Percentiles rank a stretch among this genome's conserved stretches.
Evolutionary conservation across 2,113 vertebrate genomes (phyloP).

Genomic region (Candoia aspera): DNA sequence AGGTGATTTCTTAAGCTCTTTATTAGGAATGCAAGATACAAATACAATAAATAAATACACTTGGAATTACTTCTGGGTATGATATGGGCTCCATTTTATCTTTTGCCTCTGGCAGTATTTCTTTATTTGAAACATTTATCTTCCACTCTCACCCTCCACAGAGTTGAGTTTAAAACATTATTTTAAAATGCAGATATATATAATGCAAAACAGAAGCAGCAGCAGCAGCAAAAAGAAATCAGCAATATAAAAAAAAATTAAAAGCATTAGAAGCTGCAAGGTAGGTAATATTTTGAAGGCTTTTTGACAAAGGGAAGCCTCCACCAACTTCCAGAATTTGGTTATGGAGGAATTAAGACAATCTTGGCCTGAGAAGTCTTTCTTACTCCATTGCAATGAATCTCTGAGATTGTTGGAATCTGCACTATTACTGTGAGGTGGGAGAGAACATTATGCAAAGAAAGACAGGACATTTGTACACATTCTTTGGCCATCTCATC

Average conservation of each 20-base stretch:
- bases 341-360: neutral
- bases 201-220: neutral
- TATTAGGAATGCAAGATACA: neutral
- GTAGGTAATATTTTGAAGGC: neutral
- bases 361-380: neutral
- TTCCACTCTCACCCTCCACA: neutral
- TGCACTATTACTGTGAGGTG: neutral
- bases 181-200: neutral
- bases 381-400: neutral
- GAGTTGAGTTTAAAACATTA: neutral
- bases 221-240: neutral
- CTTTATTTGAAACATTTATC: constrained; percentile 1
- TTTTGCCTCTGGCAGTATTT: neutral
- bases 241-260: neutral
- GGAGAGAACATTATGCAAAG: neutral
- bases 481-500: too few relatives aligned
- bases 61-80: neutral
- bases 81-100: neutral
- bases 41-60: neutral
- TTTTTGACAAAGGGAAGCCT: neutral
- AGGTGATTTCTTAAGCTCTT: neutral
- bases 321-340: neutral
- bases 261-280: neutral
- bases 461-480: neutral
- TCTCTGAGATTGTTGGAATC: neutral